Evolutionary conservation across 1,140 invertebrate species (phyloP), one percentile per base, ranked within the genome.

Genomic region (Aleiodes sp.): DNA sequence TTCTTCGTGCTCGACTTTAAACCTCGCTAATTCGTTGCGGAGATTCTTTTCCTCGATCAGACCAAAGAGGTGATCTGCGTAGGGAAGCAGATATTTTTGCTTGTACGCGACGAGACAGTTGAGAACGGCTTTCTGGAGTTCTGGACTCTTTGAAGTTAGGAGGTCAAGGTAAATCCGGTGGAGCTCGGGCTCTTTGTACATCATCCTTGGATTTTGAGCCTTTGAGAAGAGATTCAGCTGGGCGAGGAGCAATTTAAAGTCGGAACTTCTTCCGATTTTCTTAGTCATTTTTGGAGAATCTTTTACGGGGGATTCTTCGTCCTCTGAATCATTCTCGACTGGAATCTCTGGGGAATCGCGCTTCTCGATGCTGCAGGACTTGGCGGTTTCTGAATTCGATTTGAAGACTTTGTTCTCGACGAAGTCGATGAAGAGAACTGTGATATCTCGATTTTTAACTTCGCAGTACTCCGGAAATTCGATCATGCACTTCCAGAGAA

Each of bases 31-130:
- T 82, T 96, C 94, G 69, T 92, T 91, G 84, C 95, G 95, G 67
- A 98, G 92, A 72, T 93, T 94, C 71, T 94, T 94, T 52, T 97
- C 95, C 79, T 96, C 92, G 0, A 97, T 88, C 14, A 97, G 86
- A 70, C 90, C 91, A 68, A 91, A 88, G 7, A 98, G 80, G 78
- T 94, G 89, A 16, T 91, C 90, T 79, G 90, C 94, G 76, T 98
- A 97, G 2, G 93, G 91, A 0, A 85, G 80, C 6, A 97, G 72
- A 74, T 89, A 90, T 75, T 94, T 93, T 52, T 91, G 88, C 79
- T 94, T 96, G 80, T 97, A 98, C 3, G 91, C 91, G 65, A 95
- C 86, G 3, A 98, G 78, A 82, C 95, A 98, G 77, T 94, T 92
- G 46, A 98, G 86, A 0, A 95, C 93, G 64, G 90, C 88, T 80